Base-by-base conservation (phyloP, 1,140 invertebrate species). In the Drosophila triauraria region DNA sequence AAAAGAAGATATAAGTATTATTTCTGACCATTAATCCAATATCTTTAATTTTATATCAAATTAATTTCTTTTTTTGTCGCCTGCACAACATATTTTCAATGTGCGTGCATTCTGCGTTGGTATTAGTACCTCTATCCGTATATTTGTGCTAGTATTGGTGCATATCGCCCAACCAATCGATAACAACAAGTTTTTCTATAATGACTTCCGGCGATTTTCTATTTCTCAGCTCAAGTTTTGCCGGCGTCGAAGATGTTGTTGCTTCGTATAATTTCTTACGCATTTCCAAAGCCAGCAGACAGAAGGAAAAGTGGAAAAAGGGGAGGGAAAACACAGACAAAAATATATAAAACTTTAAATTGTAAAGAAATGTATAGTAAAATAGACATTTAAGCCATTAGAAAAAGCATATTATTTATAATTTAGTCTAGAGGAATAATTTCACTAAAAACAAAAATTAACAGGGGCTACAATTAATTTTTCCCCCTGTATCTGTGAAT, bases 171-270 rank as follows among this genome's bases (percentile, higher is more conserved):
- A 84, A 85, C 81, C 84, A 88, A 88, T 88, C 85, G 81, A 88
- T 88, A 88, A 88, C 85, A 90, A 85, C 85, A 90, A 88, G 84
- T 90, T 88, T 88, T 91, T 82, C 81, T 88, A 88, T 88, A 88
- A 88, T 88, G 85, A 88, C 85, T 88, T 88, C 85, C 85, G 85
- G 85, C 82, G 85, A 88, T 88, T 88, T 88, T 88, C 85, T 88
- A 88, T 88, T 86, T 86, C 83, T 87, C 80, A 82, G 83, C 83
- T 82, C 47, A 82, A 87, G 82, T 86, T 85, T 86, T 80, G 84
- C 83, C 84, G 83, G 76, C 68, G 46, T 54, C 70, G 75, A 69
- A 76, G 67, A 50, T 76, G 71, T 71, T 81, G 71, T 71, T 71
- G 85, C 81, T 78, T 82, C 82, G 69, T 82, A 82, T 86, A 84